phyloP scores from a whole-genome alignment of 2,888 invertebrate species.

The Plebejus argus region DNA sequence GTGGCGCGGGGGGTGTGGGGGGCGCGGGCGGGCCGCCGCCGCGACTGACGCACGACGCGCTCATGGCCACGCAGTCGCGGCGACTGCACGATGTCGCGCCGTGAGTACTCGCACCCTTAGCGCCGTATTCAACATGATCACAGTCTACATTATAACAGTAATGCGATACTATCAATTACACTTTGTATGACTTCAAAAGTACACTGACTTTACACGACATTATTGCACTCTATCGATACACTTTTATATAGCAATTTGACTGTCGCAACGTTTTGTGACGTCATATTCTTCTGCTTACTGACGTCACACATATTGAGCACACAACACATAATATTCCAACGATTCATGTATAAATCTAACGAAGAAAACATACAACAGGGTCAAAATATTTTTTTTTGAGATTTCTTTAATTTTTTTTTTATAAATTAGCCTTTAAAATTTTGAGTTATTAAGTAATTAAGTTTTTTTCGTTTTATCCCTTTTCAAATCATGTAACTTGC shows the following conservation, averaged over 20 bases:
- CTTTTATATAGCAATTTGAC: not conserved
- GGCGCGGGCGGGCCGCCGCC: constrained; percentile 47
- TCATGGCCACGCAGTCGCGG: constrained; percentile 89
- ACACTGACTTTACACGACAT: not conserved
- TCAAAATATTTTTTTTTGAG: not conserved
- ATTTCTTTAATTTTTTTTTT: too few species aligned
- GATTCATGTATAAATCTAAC: not conserved
- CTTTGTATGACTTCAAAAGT: too few species aligned
- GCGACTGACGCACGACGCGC: constrained; percentile 89
- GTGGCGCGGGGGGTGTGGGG: constrained; percentile 50
- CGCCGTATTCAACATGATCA: not conserved
- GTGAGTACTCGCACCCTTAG: constrained; percentile 53
- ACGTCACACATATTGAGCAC: not conserved
- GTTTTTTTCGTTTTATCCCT: not conserved
- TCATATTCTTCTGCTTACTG: not conserved
- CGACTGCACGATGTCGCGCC: constrained; percentile 83
- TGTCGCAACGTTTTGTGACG: constrained; percentile 19
- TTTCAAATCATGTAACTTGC: constrained; percentile 12
- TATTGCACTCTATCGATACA: not conserved
- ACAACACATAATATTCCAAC: not conserved
- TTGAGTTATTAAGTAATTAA: not conserved
- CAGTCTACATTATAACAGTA: too few species aligned
- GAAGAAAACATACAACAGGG: not conserved
- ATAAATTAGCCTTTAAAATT: not conserved
- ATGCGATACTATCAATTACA: too few species aligned